Percentiles rank a stretch among this genome's conserved stretches.
These are phyloP conservation scores for Carettochelys insculpta DNA, from an alignment of 2,113 vertebrate species.

Conservation along the genomic window DNA sequence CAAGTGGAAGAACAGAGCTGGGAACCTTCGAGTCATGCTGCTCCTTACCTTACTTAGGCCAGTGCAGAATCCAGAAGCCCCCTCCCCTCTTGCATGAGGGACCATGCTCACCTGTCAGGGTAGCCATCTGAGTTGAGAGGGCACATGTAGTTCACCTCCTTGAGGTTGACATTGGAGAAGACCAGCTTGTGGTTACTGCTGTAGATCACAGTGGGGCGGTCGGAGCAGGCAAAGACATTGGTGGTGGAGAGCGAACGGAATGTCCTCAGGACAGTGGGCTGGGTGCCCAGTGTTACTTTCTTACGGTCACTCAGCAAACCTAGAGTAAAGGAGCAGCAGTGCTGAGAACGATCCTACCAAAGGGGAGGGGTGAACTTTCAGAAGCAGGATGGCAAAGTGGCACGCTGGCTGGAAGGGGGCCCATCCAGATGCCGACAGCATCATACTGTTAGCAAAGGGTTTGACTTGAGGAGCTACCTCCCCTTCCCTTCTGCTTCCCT, in stretches of 20 bases:
- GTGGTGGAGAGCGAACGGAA: constrained; percentile 97
- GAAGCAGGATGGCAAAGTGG: accelerated
- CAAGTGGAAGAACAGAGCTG: not conserved
- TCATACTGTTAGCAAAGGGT: not conserved
- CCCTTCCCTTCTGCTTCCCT: no score
- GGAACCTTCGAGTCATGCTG: not conserved
- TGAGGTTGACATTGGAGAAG: constrained; percentile 99
- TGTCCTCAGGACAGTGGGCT: constrained; percentile 95
- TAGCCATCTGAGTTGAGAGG: constrained; percentile 98
- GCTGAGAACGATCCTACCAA: accelerated
- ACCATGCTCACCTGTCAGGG: constrained; percentile 88
- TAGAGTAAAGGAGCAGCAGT: constrained; percentile 18
- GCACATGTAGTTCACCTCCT: constrained; percentile 99
- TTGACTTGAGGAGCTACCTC: accelerated
- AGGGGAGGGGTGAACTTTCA: not conserved
- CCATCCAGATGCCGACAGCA: not conserved
- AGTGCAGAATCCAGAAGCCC: not conserved
- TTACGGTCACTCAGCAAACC: constrained; percentile 93
- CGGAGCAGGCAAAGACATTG: constrained; percentile 98
- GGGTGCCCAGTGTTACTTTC: constrained; percentile 97
- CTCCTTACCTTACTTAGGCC: not conserved
- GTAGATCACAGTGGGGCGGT: constrained; percentile 98
- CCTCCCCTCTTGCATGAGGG: accelerated
- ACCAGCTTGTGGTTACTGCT: constrained; percentile 99
- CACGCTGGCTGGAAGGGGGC: accelerated